A percentile compares a stretch with the other conserved stretches of the same genome.
These are phyloP conservation scores for Chelonia mydas DNA, from an alignment of 2,797 vertebrate genomes.

Conservation along the genomic window DNA sequence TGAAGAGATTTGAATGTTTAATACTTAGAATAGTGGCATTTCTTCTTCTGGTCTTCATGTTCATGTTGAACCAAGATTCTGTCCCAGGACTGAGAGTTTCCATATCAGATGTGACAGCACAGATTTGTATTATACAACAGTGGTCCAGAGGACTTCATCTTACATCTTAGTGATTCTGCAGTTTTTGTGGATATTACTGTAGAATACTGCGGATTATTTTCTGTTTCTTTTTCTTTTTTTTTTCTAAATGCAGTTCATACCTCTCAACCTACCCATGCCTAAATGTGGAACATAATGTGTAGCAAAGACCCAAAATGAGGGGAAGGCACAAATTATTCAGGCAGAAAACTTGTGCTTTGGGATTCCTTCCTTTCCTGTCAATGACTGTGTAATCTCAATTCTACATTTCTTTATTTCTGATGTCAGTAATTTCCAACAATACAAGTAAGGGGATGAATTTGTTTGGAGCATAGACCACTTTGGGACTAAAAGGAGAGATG, in stretches of 20 bases:
- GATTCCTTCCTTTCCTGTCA: background rate
- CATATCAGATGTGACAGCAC: background rate
- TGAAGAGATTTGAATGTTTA: background rate
- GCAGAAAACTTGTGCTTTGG: constrained; percentile 19
- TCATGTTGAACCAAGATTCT: constrained; percentile 31
- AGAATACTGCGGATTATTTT: background rate
- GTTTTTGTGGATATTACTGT: constrained; percentile 46
- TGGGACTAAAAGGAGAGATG: background rate
- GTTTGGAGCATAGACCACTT: background rate
- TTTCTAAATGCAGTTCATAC: constrained; percentile 59
- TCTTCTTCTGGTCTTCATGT: constrained; percentile 52
- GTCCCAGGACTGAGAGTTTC: constrained; percentile 50
- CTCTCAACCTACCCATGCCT: constrained; percentile 35
- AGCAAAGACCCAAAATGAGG: background rate
- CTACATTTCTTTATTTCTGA: background rate
- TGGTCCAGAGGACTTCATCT: constrained; percentile 13
- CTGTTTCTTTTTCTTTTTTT: background rate
- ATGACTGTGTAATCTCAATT: background rate
- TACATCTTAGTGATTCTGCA: constrained; percentile 23
- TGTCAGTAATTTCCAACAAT: background rate
- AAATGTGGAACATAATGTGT: constrained; percentile 31
- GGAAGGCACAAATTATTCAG: background rate
- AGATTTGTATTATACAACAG: background rate
- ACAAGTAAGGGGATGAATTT: background rate
- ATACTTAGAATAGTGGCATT: constrained; percentile 4